Evolutionary conservation across 1,140 invertebrate genomes (phyloP), one percentile per base, ranked within the genome.

Genomic region (Drosophila ironensis): DNA sequence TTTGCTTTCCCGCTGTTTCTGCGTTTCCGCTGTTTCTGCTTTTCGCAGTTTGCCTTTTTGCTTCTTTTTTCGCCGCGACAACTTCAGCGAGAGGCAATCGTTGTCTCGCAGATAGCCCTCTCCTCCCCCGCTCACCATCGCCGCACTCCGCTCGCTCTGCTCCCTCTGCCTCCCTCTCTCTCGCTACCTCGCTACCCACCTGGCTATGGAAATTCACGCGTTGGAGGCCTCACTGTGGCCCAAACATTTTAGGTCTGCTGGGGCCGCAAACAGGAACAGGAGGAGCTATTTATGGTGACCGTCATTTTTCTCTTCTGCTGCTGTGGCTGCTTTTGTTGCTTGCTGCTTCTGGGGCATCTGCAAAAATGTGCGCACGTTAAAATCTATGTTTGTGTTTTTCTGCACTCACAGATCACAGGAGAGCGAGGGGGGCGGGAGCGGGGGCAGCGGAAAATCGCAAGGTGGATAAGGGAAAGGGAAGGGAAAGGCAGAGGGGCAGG

Each of bases 31-130:
- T 33, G 6, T 4, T 28, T 19, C 27, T 35, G n/a, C n/a, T n/a
- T n/a, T n/a, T n/a, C n/a, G n/a, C n/a, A n/a, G 1, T 25, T 22
- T 9, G 27, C 11, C 20, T 17, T 17, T 19, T 3, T 19, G 25
- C 9, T 50, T 44, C n/a, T 45, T 12, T 53, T 63, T 33, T 61
- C 63, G 60, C 59, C 38, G 30, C 22, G 24, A n/a, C 41, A 38
- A 61, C 57, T 63, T 64, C 19, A 63, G 57, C 60, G 60, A 64
- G 60, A 63, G 42, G 44, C 22, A 56, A 7, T 51, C 45, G 45
- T 14, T 56, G 46, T 6, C 51, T 51, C 42, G 48, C 35, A 37
- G 33, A 27, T 51, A 24, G 37, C 11, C n/a, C 44, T 52, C 47
- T 14, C 14, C 17, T n/a, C n/a, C n/a, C n/a, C n/a, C n/a, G n/a